Evolutionary conservation across 2,113 vertebrate species (phyloP), one percentile per base, ranked within the genome.

Genomic region (Dascyllus trimaculatus): DNA sequence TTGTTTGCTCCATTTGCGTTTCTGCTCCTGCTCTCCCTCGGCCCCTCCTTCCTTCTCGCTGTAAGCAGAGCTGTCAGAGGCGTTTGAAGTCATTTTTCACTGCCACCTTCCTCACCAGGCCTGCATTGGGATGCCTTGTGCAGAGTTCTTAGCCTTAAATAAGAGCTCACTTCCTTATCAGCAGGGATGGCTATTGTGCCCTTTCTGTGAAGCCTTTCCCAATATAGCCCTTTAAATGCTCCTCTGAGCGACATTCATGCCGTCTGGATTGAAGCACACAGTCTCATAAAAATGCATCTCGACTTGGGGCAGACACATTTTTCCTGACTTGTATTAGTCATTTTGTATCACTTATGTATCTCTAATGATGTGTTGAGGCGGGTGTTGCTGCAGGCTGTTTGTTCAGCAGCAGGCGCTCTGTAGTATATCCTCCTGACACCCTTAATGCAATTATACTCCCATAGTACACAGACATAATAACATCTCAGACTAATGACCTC

Each of bases 1-100:
- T 40, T 51, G 19, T 74, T 58, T 84, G 62, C 74, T 67, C 56
- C 66, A 48, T 75, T 68, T 59, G 54, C 49, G 58, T 63, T 77
- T 63, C 78, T 15, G 24, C 46, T 75, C 19, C n/a, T 14, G 48
- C 56, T 71, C 22, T 40, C 45, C 21, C 66, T 19, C 48, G 6
- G 11, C 18, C 49, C 71, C 13, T 75, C 66, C 22, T 32, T 62
- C 32, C 61, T 49, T 19, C 45, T 71, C 51, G 19, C 32, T 51
- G n/a, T 70, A 22, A 81, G 46, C 65, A 29, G 63, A 83, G 60
- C 71, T 82, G 63, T 86, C 85, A 84, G 61, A 79, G 60, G 69
- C 61, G 19, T 81, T 86, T 85, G 51, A 91, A 78, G 76, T 78
- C 40, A 40, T 70, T 75, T 70, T 45, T 78, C 29, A n/a, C 25